Evolutionary conservation across 2,888 invertebrate species (phyloP), one percentile per base, ranked within the genome.

Genomic region (Ormyrus rosae): DNA sequence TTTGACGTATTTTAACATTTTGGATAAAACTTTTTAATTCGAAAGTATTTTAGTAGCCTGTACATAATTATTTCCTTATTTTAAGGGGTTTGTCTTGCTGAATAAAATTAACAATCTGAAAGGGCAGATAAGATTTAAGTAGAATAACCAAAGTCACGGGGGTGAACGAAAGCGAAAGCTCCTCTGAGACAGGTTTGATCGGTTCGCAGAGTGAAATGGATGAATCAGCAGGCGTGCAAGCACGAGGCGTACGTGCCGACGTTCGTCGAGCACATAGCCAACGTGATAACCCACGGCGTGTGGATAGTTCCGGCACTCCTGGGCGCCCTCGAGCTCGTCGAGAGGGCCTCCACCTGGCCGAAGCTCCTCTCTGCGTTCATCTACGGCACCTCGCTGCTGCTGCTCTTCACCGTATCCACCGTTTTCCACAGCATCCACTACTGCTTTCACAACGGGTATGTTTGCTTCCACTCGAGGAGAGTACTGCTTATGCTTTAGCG

Each of bases 361-460:
- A 97, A 98, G 91, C 93, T 94, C 83, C 91, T 96, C 84, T 96
- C 96, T 0, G 96, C 97, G 55, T 92, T 96, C 83, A 94, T 98
- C 78, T 98, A 98, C 90, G 98, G 98, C 5, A 92, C 95, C 61
- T 96, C 97, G 9, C 92, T 98, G 34, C 94, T 97, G 82, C 93
- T 96, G 81, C 94, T 98, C 72, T 98, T 98, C 91, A 94, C 95
- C 56, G 94, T 97, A 46, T 98, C 98, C 53, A 97, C 98, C 55
- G 94, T 95, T 89, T 98, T 98, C 92, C 98, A 98, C 90, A 95
- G 95, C 70, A 94, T 97, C 19, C 97, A 96, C 90, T 98, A 95
- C 91, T 94, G 94, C 90, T 92, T 92, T 84, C 91, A 91, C 81
- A 92, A 93, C 84, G 92, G 92, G 94, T 94, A 88, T 88, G 85